Percentiles rank a stretch among this genome's conserved stretches.
These are phyloP conservation scores for Eudasyphora cyanicolor DNA, from an alignment of 2,888 invertebrate genomes.

Conservation along the genomic window DNA sequence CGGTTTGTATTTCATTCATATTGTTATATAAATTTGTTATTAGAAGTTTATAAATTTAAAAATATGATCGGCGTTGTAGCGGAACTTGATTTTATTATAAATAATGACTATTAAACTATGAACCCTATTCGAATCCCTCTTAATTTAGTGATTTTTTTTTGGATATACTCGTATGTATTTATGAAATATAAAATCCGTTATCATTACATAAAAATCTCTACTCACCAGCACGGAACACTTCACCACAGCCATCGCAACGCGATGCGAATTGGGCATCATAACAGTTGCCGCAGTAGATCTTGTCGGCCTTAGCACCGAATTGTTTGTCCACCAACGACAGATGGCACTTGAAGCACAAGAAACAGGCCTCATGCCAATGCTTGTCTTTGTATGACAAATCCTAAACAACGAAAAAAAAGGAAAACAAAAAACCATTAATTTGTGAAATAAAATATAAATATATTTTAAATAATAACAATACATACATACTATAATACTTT, in stretches of 20 bases:
- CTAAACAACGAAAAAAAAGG: slow-evolving; percentile 81
- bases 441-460: neutral
- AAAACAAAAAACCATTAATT: neutral
- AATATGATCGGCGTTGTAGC: too few relatives aligned
- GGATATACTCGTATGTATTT: too few relatives aligned
- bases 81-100: too few relatives aligned
- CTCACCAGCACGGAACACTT: slow-evolving; percentile 99
- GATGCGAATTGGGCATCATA: slow-evolving; percentile 99
- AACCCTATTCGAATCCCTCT: too few relatives aligned
- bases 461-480: neutral
- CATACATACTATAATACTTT: too few relatives aligned
- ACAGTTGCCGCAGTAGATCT: slow-evolving; percentile 99
- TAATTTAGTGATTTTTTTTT: too few relatives aligned
- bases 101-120: too few relatives aligned
- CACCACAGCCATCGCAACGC: slow-evolving; percentile 98
- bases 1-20: too few relatives aligned
- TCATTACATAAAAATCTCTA: too few relatives aligned
- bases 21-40: too few relatives aligned
- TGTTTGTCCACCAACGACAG: slow-evolving; percentile 99
- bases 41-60: too few relatives aligned
- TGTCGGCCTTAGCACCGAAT: slow-evolving; percentile 99
- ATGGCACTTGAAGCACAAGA: slow-evolving; percentile 98
- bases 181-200: too few relatives aligned
- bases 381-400: slow-evolving; percentile 99
- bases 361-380: slow-evolving; percentile 99